Evolutionary conservation across 2,797 vertebrate species (phyloP).

Genomic region (Xenops minutus): DNA sequence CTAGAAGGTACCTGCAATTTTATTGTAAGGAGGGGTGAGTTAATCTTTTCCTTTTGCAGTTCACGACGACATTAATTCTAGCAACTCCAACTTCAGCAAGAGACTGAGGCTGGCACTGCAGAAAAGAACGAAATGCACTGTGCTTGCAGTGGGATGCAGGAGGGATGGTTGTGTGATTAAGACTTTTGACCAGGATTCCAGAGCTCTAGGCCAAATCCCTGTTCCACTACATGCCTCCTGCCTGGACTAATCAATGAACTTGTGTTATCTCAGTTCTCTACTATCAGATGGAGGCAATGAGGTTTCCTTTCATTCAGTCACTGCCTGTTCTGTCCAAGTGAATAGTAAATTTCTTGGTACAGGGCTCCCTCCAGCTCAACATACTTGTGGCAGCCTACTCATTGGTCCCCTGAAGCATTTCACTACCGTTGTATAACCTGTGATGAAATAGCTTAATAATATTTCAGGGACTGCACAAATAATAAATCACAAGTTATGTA

Average conservation of each 20-base stretch:
- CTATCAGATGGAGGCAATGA: neutral
- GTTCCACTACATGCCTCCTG: neutral
- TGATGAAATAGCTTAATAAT: neutral
- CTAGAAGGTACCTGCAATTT: conserved; percentile 39
- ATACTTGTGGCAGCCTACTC: neutral
- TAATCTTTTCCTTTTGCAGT: conserved; percentile 13
- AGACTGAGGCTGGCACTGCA: fast-evolving
- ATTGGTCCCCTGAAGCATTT: neutral
- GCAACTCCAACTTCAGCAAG: neutral
- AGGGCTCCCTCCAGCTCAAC: neutral
- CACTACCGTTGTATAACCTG: too few relatives aligned
- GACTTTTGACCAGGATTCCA: neutral
- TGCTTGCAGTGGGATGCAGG: neutral
- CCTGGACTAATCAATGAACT: neutral
- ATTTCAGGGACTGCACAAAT: neutral
- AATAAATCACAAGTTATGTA: neutral
- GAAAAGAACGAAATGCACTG: neutral
- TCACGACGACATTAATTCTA: neutral
- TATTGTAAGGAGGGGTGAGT: neutral
- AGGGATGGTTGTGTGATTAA: neutral
- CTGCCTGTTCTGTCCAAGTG: neutral
- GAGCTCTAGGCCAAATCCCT: neutral
- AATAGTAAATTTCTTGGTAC: neutral
- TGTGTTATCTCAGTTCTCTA: neutral
- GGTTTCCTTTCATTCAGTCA: neutral